A percentile compares a stretch with the other conserved stretches of the same genome.
These are phyloP conservation scores for Rhabdornis inornatus DNA, from an alignment of 2,113 vertebrate genomes.

Conservation along the genomic window DNA sequence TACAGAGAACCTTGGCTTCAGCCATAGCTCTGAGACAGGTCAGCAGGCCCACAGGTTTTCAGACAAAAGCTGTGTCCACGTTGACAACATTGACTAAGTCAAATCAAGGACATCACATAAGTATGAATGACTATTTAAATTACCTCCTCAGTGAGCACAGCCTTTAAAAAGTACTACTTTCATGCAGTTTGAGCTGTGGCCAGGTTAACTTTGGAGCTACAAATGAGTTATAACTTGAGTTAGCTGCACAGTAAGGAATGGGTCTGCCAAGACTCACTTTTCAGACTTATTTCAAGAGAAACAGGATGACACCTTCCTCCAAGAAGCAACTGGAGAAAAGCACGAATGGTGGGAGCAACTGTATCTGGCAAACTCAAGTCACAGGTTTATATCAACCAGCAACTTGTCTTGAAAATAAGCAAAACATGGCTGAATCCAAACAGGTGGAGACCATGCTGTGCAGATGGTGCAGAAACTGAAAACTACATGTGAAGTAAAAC, in stretches of 20 bases:
- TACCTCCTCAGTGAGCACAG: neutral
- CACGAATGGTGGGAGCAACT: neutral
- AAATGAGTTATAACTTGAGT: neutral
- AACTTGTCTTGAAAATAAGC: neutral
- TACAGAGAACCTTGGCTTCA: neutral
- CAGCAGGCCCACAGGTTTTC: neutral
- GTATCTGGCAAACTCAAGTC: neutral
- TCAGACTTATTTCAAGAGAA: neutral
- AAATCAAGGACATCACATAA: neutral
- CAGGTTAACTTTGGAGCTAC: neutral
- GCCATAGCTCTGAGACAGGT: neutral
- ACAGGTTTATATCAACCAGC: neutral
- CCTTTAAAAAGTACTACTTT: neutral
- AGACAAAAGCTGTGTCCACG: neutral
- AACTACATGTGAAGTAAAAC: neutral
- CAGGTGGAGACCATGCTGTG: neutral
- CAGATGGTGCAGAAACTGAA: neutral
- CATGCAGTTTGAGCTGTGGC: neutral
- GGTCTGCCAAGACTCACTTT: neutral
- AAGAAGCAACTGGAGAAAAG: neutral
- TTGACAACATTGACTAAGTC: neutral
- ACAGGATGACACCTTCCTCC: neutral
- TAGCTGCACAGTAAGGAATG: rapidly evolving
- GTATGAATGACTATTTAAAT: neutral
- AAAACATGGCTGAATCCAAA: neutral